Percentiles rank a stretch among this genome's conserved stretches.
These are phyloP conservation scores for Archaeoteleia sp. DNA, from an alignment of 2,888 invertebrate species.

Conservation along the genomic window DNA sequence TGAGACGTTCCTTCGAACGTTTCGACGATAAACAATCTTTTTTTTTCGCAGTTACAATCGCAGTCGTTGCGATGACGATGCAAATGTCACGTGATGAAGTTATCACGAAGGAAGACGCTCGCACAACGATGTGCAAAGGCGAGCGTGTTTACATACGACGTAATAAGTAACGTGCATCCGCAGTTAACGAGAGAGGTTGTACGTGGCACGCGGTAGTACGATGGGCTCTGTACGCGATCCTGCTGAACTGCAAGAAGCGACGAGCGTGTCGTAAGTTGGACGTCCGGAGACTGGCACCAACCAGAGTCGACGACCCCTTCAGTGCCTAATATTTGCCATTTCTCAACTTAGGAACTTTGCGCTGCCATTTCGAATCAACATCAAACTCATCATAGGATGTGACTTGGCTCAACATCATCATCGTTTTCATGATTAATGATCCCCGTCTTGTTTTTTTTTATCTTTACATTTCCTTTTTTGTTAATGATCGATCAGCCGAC, in stretches of 20 bases:
- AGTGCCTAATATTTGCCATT: neutral
- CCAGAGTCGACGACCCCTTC: neutral
- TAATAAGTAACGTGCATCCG: conserved; percentile 1
- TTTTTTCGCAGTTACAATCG: neutral
- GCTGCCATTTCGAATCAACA: too few species aligned
- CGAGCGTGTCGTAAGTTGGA: neutral
- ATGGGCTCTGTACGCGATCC: neutral
- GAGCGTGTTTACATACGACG: neutral
- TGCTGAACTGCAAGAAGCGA: neutral
- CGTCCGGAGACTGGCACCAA: neutral
- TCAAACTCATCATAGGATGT: too few species aligned
- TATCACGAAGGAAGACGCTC: neutral
- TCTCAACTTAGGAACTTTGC: neutral
- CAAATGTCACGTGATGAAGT: neutral
- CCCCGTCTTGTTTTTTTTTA: too few species aligned
- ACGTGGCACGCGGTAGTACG: neutral
- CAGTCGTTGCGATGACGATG: neutral
- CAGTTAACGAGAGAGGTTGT: neutral
- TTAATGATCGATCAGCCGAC: too few species aligned
- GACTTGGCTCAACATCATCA: too few species aligned
- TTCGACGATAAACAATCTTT: neutral
- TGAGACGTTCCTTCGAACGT: too few species aligned
- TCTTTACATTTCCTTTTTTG: too few species aligned
- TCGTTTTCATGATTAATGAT: too few species aligned
- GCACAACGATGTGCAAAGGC: neutral